Percentiles rank a stretch among this genome's conserved stretches.
Evolutionary conservation across 1,140 invertebrate genomes (phyloP).

Genomic region (Brachionus asplanchnoidis): DNA sequence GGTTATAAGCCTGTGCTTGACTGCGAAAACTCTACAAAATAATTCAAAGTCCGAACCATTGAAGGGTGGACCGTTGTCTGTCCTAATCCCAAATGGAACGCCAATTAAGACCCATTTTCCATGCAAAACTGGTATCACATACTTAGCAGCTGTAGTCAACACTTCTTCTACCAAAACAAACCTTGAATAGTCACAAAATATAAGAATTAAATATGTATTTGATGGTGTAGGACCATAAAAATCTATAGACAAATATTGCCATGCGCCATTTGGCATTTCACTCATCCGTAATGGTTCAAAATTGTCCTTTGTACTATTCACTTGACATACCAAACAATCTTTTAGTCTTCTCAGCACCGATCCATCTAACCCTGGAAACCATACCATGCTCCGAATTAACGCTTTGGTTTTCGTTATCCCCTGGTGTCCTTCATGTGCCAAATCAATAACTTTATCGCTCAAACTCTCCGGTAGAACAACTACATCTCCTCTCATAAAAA

Average conservation of each 20-base stretch:
- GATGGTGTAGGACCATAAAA: constrained; percentile 47
- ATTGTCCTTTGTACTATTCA: constrained; percentile 42
- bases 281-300: constrained; percentile 45
- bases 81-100: constrained; percentile 42
- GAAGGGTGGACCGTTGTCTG: constrained; percentile 45
- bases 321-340: constrained; percentile 44
- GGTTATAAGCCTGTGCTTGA: constrained; percentile 43
- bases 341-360: constrained; percentile 42
- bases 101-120: constrained; percentile 44
- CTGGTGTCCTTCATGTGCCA: constrained; percentile 44
- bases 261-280: constrained; percentile 44
- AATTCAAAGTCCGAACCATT: constrained; percentile 40
- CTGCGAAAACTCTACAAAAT: constrained; percentile 39
- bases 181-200: constrained; percentile 48
- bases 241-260: constrained; percentile 46
- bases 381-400: constrained; percentile 44
- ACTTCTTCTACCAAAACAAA: constrained; percentile 47
- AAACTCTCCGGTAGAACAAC: constrained; percentile 44
- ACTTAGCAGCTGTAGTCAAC: constrained; percentile 42
- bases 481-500: constrained; percentile 41
- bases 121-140: constrained; percentile 41
- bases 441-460: constrained; percentile 41
- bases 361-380: constrained; percentile 44
- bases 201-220: constrained; percentile 46
- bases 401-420: constrained; percentile 45